phyloP scores from a whole-genome alignment of 2,113 vertebrate species.

The Hippocampus barbouri region DNA sequence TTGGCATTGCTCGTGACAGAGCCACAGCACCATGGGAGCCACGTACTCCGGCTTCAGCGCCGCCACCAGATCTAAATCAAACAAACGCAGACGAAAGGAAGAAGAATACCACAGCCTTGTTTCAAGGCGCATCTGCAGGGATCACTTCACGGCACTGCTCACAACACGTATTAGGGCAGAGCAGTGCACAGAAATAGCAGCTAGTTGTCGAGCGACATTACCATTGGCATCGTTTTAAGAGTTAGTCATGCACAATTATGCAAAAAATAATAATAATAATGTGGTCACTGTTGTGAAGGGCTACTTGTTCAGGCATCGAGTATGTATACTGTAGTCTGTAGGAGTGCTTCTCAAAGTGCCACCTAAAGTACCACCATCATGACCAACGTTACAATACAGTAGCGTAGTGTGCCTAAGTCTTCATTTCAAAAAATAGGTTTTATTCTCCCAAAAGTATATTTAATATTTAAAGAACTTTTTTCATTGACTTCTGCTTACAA shows the following conservation, averaged over 20 bases:
- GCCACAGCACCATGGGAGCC: constrained; percentile 90
- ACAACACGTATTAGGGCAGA: background rate
- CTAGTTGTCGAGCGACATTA: background rate
- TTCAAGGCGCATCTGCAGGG: constrained; percentile 1
- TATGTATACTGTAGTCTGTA: background rate
- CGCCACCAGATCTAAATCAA: constrained; percentile 78
- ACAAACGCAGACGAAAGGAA: constrained; percentile 10
- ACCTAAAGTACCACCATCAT: too few relatives aligned
- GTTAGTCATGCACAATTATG: background rate
- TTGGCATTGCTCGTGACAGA: constrained; percentile 89
- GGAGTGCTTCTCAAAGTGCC: background rate
- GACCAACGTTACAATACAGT: too few relatives aligned
- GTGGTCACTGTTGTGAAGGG: background rate
- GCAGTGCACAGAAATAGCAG: background rate
- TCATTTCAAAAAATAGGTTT: too few relatives aligned
- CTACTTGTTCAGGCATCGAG: background rate
- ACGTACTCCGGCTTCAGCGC: constrained; percentile 90
- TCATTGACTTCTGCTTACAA: too few relatives aligned
- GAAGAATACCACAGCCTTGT: background rate
- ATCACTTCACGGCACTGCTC: background rate
- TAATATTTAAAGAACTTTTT: too few relatives aligned
- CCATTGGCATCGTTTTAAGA: background rate
- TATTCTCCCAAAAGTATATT: too few relatives aligned
- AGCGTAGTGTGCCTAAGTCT: too few relatives aligned
- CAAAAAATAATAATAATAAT: background rate